Conservation (phyloP, 2,113 vertebrate genomes). For the zebrafish (Danio rerio) region DNA sequence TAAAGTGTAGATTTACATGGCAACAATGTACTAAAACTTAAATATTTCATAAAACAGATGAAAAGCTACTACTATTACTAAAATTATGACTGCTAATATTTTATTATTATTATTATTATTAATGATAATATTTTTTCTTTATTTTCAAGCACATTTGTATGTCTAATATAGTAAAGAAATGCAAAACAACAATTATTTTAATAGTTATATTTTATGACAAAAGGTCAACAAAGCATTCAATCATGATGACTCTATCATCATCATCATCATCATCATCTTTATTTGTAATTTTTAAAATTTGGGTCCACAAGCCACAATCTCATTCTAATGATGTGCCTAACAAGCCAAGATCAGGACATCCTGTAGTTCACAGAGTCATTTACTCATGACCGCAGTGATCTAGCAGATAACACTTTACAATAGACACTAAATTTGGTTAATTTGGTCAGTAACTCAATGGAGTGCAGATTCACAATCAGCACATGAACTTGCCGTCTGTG, state of each 20-base stretch:
- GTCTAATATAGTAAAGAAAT: too few species aligned
- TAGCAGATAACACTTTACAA: neutral
- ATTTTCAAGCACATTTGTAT: too few species aligned
- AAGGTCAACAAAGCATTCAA: too few species aligned
- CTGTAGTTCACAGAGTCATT: conserved; percentile 27
- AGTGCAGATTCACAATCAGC: conserved; percentile 7
- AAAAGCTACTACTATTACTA: too few species aligned
- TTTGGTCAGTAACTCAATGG: neutral
- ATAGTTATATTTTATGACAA: too few species aligned
- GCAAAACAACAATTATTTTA: too few species aligned
- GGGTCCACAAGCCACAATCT: neutral
- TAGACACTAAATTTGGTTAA: neutral
- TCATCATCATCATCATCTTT: neutral
- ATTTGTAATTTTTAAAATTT: neutral
- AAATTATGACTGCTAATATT: too few species aligned
- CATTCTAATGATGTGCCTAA: conserved; percentile 25
- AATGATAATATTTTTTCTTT: too few species aligned
- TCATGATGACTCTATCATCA: neutral
- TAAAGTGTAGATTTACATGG: too few species aligned
- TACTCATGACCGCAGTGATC: neutral
- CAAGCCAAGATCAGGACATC: conserved; percentile 30
- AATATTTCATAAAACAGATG: too few species aligned
- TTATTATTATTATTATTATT: too few species aligned
- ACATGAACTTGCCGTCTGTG: conserved; percentile 4
- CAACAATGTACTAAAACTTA: too few species aligned